Base-by-base conservation (phyloP, 2,888 invertebrate species). In the Zygogramma bicolorata region DNA sequence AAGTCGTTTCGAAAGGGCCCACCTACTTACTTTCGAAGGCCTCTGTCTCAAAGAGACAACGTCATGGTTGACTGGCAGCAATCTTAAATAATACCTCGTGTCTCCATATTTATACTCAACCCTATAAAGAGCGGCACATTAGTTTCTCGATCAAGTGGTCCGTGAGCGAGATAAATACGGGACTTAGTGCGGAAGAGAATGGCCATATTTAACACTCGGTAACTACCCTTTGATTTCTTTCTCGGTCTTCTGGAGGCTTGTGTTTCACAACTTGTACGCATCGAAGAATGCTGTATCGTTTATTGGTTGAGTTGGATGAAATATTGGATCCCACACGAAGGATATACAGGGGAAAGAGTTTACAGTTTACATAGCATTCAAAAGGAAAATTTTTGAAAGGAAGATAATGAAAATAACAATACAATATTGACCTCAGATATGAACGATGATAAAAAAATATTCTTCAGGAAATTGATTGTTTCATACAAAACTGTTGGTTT, bases 221-320 rank as follows among this genome's bases (percentile, higher is more conserved):
- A 82, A 83, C 81, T 79, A 83, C 82, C 83, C 81, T 79, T 77
- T 75, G 70, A 71, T 75, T 77, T 73, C 59, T 71, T 71, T 71
- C 77, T 80, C 77, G 76, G 76, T 71, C 63, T 61, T 71, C 57
- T 58, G 58, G 46, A 68, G 63, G 60, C 70, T 73, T 69, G 42
- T 71, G 70, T 76, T 74, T 72, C 76, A 73, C 72, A 68, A 73
- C 63, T 29, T 67, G 70, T 72, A 61, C 63, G 29, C 38, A 74
- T 76, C 76, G 74, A 76, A 81, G 83, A 82, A 82, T 81, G 83
- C 73, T 76, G 80, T 81, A 81, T 79, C 82, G 80, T 84, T 84
- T 84, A 83, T 84, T 83, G 77, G 82, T 82, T 83, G 83, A 83
- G 82, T 81, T 57, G 80, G 82, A 80, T 80, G 79, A 76, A 76